Conservation (phyloP, 2,888 invertebrate species). For the Belgica antarctica region DNA sequence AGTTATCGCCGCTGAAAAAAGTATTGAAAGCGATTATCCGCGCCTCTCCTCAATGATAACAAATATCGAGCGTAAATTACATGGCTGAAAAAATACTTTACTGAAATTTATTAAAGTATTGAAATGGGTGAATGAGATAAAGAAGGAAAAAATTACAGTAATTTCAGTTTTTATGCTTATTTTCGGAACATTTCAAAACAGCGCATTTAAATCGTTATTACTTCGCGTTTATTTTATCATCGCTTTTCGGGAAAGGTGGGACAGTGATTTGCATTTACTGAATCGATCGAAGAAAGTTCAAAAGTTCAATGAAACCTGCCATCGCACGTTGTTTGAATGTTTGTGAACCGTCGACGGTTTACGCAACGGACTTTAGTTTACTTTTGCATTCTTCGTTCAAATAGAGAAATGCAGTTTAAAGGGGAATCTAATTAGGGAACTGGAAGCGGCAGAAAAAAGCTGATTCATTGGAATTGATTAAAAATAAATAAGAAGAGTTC, state of each 20-base stretch:
- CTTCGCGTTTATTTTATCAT: background rate
- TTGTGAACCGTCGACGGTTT: background rate
- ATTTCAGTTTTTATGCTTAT: background rate
- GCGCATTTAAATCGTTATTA: background rate
- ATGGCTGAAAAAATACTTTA: background rate
- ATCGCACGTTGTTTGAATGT: too few relatives aligned
- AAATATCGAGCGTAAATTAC: background rate
- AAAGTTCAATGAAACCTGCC: conserved; percentile 22
- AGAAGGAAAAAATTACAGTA: background rate
- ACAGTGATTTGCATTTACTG: conserved; percentile 21
- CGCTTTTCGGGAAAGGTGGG: background rate
- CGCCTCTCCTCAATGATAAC: background rate
- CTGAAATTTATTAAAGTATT: background rate
- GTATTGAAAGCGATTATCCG: background rate
- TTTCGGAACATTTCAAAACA: background rate
- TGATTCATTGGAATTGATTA: conserved; percentile 24
- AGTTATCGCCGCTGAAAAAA: background rate
- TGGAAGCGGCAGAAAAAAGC: background rate
- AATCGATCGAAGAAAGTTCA: background rate
- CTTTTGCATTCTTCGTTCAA: conserved; percentile 5
- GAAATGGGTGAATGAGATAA: background rate
- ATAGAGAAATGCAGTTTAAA: conserved; percentile 15
- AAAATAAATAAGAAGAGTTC: conserved; percentile 7
- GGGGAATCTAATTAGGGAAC: conserved; percentile 3
- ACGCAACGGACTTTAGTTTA: background rate